These are phyloP conservation scores for Polyploca ridens DNA, from an alignment of 2,888 invertebrate species.

Conservation along the genomic window DNA sequence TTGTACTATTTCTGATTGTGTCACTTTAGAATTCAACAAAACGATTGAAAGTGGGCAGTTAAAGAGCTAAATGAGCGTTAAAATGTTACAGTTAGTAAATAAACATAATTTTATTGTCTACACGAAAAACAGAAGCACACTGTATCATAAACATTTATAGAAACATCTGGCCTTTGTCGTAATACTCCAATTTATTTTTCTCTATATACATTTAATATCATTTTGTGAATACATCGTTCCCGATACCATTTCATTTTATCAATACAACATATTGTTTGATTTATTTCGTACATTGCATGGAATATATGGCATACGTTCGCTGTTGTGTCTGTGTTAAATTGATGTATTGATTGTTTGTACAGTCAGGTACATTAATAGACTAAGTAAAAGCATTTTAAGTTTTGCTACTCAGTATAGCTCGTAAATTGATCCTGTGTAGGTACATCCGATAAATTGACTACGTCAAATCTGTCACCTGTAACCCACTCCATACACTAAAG, in stretches of 20 bases:
- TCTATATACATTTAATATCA: background rate
- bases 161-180: background rate
- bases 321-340: background rate
- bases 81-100: background rate
- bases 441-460: no score
- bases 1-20: background rate
- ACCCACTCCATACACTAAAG: no score
- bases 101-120: constrained; percentile 1
- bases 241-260: constrained; percentile 3
- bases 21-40: background rate
- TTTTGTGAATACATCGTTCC: background rate
- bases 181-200: background rate
- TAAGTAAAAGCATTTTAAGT: no score
- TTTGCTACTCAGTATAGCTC: no score
- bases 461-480: no score
- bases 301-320: background rate
- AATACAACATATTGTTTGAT: background rate
- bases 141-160: background rate
- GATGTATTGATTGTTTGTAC: background rate
- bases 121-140: background rate
- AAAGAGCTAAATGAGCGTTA: background rate
- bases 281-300: background rate
- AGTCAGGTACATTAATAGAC: background rate
- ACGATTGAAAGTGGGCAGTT: background rate
- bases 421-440: no score